phyloP scores from a whole-genome alignment of 92 coral and sea anemone species.

The Epizoanthus stellaris region DNA sequence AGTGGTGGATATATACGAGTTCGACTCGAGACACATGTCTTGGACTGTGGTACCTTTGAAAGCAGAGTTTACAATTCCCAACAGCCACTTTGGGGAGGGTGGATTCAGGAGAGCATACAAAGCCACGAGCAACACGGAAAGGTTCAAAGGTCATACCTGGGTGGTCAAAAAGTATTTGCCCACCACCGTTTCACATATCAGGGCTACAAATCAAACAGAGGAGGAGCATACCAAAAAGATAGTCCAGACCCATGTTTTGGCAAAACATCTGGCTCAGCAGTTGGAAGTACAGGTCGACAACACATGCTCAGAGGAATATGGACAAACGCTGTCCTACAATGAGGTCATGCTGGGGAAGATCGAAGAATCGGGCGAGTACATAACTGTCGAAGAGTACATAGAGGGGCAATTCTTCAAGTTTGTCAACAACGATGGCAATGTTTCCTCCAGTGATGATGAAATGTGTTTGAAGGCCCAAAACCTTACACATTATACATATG shows the following conservation, averaged over 20 bases:
- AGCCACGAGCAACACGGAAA: slow-evolving; percentile 46
- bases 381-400: slow-evolving; percentile 74
- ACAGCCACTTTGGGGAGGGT: slow-evolving; percentile 44
- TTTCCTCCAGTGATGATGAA: slow-evolving; percentile 33
- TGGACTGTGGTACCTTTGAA: slow-evolving; percentile 48
- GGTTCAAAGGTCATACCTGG: slow-evolving; percentile 54
- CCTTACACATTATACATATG: slow-evolving; percentile 61
- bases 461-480: slow-evolving; percentile 62
- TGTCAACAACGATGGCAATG: slow-evolving; percentile 70
- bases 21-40: slow-evolving; percentile 46
- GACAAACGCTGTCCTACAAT: slow-evolving; percentile 47
- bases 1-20: slow-evolving; percentile 46
- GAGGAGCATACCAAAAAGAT: slow-evolving; percentile 62
- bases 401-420: slow-evolving; percentile 61
- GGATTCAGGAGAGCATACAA: slow-evolving; percentile 60
- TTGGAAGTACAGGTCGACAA: slow-evolving; percentile 19
- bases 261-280: slow-evolving; percentile 57
- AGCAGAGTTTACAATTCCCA: slow-evolving; percentile 47
- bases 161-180: slow-evolving; percentile 65
- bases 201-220: slow-evolving; percentile 22
- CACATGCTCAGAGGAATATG: slow-evolving; percentile 44
- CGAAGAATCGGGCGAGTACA: slow-evolving; percentile 50
- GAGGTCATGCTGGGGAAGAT: slow-evolving; percentile 52
- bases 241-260: slow-evolving; percentile 69
- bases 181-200: slow-evolving; percentile 35